These are phyloP conservation scores for Chaunax sp. DNA, from an alignment of 2,797 vertebrate species.

Conservation along the genomic window DNA sequence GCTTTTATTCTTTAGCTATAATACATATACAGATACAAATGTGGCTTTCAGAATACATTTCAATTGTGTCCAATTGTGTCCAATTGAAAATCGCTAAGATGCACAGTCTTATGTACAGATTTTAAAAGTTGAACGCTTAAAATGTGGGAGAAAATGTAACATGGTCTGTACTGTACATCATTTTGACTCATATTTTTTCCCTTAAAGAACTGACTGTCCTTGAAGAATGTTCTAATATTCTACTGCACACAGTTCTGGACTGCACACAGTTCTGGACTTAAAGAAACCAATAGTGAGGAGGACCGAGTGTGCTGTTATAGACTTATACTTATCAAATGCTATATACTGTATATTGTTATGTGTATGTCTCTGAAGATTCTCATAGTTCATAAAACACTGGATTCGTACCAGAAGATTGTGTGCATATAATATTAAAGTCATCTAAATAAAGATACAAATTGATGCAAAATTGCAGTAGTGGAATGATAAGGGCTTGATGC, in stretches of 20 bases:
- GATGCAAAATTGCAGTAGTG: no score
- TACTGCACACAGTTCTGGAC: slow-evolving; percentile 17
- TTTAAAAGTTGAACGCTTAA: slow-evolving; percentile 4
- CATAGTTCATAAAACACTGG: neutral
- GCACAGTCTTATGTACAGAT: no score
- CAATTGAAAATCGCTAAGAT: no score
- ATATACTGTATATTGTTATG: neutral
- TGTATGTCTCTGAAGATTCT: neutral
- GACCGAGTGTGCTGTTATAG: slow-evolving; percentile 8
- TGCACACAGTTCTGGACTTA: slow-evolving; percentile 15
- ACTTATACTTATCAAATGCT: slow-evolving; percentile 8
- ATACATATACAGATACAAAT: no score
- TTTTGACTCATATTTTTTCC: slow-evolving; percentile 23
- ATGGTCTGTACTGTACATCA: slow-evolving; percentile 32
- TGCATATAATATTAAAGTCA: no score
- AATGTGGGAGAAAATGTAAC: slow-evolving; percentile 24
- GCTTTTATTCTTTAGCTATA: no score
- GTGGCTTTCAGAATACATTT: no score
- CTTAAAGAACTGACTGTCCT: slow-evolving; percentile 28
- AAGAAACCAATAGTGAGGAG: slow-evolving; percentile 14
- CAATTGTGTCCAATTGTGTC: no score
- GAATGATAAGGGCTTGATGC: no score
- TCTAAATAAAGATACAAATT: no score
- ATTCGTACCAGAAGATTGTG: neutral
- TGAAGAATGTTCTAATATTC: slow-evolving; percentile 37